Base-by-base conservation (phyloP, 2,888 invertebrate species). In the Glyphotaelius pellucidus region DNA sequence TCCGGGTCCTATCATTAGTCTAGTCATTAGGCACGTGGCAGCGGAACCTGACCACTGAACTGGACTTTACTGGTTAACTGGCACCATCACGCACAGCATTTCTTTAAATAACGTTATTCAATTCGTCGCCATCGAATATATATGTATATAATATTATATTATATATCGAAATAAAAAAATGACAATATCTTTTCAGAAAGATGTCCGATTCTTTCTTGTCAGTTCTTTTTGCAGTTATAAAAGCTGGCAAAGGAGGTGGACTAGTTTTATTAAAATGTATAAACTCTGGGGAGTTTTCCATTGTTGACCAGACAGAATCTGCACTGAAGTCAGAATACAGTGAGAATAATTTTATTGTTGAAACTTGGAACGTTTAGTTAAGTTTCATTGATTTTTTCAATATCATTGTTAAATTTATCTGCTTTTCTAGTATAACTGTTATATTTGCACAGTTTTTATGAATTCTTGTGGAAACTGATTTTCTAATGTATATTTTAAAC, bases 401-500 rank as follows among this genome's bases (percentile, higher is more conserved):
- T 86, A 32, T 25, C 35, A 88, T 88, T 52, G 67, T 52, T 52
- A 11, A 52, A 88, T 67, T 67, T 88, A 52, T 31, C 52, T 67
- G 15, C 38, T 67, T 85, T n/a, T 85, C 42, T 85, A 85, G n/a
- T 9, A 67, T 32, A 88, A 88, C 87, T 32, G 67, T 88, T 88
- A 88, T 88, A 88, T 88, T 88, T 15, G n/a, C 30, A 31, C 12
- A 52, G 47, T 88, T 88, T 88, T 88, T 52, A 88, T 47, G 19
- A 87, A 87, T 19, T 30, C 31, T 15, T 87, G 87, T 87, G n/a
- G 87, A 31, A 88, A 52, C 32, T 52, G 67, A 67, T 88, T 31
- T 52, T 88, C 9, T 87, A n/a, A 67, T 19, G 52, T 67, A 88
- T 88, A 52, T 88, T 67, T 85, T 88, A 25, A 19, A 87, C 32